Percentiles rank a stretch among this genome's conserved stretches.
Evolutionary conservation across 1,140 invertebrate genomes (phyloP).

Genomic region (Pogonognathellus flavescens): DNA sequence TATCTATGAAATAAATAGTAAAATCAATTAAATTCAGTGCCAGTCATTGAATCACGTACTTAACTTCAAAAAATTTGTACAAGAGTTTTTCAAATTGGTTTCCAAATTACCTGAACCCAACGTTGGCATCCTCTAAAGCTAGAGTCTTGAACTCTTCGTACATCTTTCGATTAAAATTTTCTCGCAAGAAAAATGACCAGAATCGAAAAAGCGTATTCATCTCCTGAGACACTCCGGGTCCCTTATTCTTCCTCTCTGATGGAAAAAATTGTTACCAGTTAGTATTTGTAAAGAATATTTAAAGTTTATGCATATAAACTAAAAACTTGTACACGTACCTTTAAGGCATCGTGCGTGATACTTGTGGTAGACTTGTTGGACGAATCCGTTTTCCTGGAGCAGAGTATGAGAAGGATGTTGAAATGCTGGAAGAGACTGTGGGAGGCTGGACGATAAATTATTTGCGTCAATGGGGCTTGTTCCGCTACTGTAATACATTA

Average conservation of each 20-base stretch:
- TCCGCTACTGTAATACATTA: constrained; percentile 54
- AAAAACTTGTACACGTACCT: constrained; percentile 74
- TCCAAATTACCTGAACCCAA: constrained; percentile 84
- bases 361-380: constrained; percentile 93
- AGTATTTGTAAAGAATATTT: not conserved
- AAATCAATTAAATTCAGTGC: constrained; percentile 5
- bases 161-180: constrained; percentile 99
- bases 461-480: constrained; percentile 70
- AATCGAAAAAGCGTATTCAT: constrained; percentile 99
- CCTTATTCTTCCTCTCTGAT: constrained; percentile 89
- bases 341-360: constrained; percentile 93
- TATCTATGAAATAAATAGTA: constrained; percentile 72
- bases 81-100: not conserved
- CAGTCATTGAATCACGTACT: not conserved
- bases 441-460: constrained; percentile 71
- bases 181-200: constrained; percentile 99
- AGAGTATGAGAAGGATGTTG: constrained; percentile 96
- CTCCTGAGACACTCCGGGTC: constrained; percentile 92
- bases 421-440: constrained; percentile 88
- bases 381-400: constrained; percentile 97
- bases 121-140: constrained; percentile 91
- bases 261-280: constrained; percentile 56
- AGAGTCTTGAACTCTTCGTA: constrained; percentile 94
- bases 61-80: not conserved
- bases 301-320: not conserved